Conservation (phyloP, 2,797 vertebrate species). For the Dryobates pubescens region DNA sequence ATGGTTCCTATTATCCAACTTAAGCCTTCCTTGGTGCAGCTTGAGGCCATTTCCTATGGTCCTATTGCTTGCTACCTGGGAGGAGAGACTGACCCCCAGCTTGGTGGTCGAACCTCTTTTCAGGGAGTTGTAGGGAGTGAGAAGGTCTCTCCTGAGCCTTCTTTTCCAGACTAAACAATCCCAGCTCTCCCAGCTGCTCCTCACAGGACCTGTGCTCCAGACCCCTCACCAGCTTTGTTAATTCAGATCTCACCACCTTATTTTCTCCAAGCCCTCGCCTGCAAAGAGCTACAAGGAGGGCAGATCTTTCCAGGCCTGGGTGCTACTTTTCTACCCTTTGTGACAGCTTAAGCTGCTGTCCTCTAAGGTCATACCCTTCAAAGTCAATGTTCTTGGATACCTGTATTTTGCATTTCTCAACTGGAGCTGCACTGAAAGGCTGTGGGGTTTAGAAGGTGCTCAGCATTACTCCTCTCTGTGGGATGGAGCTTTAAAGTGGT, state of each 20-base stretch:
- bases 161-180: neutral
- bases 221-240: neutral
- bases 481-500: neutral
- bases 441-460: neutral
- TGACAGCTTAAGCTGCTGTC: neutral
- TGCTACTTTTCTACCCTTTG: neutral
- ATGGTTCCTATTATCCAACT: no score
- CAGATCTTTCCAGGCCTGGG: neutral
- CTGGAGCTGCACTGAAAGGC: neutral
- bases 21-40: no score
- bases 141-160: neutral
- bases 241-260: neutral
- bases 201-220: neutral
- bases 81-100: no score
- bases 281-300: neutral
- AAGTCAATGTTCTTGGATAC: neutral
- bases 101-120: no score
- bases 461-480: neutral
- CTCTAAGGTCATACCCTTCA: neutral
- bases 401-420: neutral
- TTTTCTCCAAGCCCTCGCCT: neutral
- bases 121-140: neutral
- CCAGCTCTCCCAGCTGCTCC: neutral
- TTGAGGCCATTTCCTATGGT: no score
- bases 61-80: no score